Conservation (phyloP, 2,888 invertebrate species). For the Strigamia maritima region DNA sequence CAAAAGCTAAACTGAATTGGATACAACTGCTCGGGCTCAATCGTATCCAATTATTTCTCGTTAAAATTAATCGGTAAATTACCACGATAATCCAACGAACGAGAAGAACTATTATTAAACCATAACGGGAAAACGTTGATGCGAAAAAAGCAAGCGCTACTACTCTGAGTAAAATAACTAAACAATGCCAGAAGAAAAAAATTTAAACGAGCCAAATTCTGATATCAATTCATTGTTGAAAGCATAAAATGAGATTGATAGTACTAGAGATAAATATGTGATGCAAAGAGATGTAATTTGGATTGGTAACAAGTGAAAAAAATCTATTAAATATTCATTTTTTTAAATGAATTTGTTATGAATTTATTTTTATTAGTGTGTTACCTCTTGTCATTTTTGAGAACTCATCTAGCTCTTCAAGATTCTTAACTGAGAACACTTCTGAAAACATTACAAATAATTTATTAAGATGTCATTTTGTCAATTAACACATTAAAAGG, state of each 20-base stretch:
- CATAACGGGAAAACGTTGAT: slow-evolving; percentile 58
- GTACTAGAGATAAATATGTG: slow-evolving; percentile 81
- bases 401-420: no score
- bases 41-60: no score
- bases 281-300: slow-evolving; percentile 60
- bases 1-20: slow-evolving; percentile 55
- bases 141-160: slow-evolving; percentile 75
- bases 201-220: slow-evolving; percentile 66
- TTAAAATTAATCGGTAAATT: no score
- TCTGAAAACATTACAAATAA: no score
- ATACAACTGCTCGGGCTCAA: slow-evolving; percentile 61
- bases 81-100: slow-evolving; percentile 69
- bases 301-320: slow-evolving; percentile 62
- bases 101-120: slow-evolving; percentile 55
- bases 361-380: not conserved
- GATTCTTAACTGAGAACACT: no score
- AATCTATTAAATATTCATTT: no score
- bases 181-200: slow-evolving; percentile 82
- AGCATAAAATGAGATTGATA: slow-evolving; percentile 85
- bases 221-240: slow-evolving; percentile 76
- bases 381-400: no score
- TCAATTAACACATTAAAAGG: no score
- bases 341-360: not conserved
- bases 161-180: slow-evolving; percentile 75
- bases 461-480: no score